Evolutionary conservation across 2,888 invertebrate species (phyloP).

Genomic region (Zele albiditarsus): DNA sequence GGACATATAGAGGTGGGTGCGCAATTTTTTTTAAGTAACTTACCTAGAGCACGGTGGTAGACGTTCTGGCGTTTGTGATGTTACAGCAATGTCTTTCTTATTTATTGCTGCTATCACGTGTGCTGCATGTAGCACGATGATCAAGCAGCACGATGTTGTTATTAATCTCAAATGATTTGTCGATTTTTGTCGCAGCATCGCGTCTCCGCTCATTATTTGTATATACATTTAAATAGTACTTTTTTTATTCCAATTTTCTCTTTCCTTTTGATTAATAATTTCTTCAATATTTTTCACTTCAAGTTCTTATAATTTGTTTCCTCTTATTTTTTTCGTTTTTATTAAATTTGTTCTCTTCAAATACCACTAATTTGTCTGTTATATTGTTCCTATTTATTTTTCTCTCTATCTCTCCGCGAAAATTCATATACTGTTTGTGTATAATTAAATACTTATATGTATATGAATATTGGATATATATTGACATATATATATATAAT

Average conservation of each 20-base stretch:
- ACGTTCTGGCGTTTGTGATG: conserved; percentile 46
- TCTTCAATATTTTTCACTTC: conserved; percentile 11
- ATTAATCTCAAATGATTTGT: conserved; percentile 51
- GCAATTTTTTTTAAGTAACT: conserved; percentile 51
- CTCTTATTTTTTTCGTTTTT: not conserved
- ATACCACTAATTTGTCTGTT: not conserved
- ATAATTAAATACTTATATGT: not conserved
- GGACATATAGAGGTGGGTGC: not conserved
- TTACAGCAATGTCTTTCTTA: conserved; percentile 30
- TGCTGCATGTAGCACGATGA: conserved; percentile 34
- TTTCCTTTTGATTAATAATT: conserved; percentile 20
- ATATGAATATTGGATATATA: not conserved
- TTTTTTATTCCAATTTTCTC: conserved; percentile 10
- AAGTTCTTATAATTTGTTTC: not conserved
- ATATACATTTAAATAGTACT: conserved; percentile 18
- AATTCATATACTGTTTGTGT: not conserved
- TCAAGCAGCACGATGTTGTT: not conserved
- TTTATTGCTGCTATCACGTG: conserved; percentile 19
- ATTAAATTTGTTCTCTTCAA: not conserved
- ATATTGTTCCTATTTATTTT: conserved; percentile 19
- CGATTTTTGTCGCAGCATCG: conserved; percentile 40
- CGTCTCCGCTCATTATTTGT: conserved; percentile 20
- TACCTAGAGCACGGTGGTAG: conserved; percentile 68
- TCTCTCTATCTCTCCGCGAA: conserved; percentile 38
- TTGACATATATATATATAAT: not conserved